phyloP scores from a whole-genome alignment of 2,888 invertebrate genomes.

The Hirtodrosophila alboralis region DNA sequence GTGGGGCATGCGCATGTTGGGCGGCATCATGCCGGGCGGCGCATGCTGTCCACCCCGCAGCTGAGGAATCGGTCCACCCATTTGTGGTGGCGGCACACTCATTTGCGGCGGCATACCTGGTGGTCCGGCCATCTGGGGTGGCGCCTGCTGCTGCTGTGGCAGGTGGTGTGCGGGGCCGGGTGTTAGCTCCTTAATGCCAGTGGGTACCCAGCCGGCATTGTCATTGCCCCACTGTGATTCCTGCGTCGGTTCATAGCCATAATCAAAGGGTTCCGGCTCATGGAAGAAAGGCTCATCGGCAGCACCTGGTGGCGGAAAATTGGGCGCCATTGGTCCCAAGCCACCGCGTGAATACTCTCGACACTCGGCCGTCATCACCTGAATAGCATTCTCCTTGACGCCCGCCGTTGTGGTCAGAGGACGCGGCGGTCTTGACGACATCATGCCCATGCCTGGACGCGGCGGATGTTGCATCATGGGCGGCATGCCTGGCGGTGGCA shows the following conservation, averaged over 20 bases:
- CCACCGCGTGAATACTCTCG: conserved; percentile 91
- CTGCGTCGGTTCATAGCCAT: conserved; percentile 89
- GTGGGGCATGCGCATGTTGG: conserved; percentile 68
- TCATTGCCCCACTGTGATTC: conserved; percentile 89
- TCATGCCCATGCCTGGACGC: conserved; percentile 66
- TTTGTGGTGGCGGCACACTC: conserved; percentile 70
- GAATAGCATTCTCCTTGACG: conserved; percentile 91
- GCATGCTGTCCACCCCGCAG: conserved; percentile 63
- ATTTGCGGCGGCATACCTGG: conserved; percentile 62
- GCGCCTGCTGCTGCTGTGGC: conserved; percentile 69
- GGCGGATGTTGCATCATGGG: conserved; percentile 73
- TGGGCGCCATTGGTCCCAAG: conserved; percentile 84
- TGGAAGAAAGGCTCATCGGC: conserved; percentile 84
- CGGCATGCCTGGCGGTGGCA: conserved; percentile 84
- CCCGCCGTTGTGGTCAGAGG: conserved; percentile 68
- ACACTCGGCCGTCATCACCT: conserved; percentile 96
- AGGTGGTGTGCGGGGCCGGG: conserved; percentile 85
- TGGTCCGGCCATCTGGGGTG: conserved; percentile 72
- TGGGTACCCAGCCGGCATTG: conserved; percentile 87
- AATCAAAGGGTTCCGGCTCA: conserved; percentile 83
- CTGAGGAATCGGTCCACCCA: conserved; percentile 77
- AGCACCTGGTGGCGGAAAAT: conserved; percentile 83
- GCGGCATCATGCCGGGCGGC: conserved; percentile 72
- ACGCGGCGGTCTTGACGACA: conserved; percentile 75
- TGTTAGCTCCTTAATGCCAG: conserved; percentile 89